These are phyloP conservation scores for Thrips palmi DNA, from an alignment of 1,140 invertebrate species.

Conservation along the genomic window DNA sequence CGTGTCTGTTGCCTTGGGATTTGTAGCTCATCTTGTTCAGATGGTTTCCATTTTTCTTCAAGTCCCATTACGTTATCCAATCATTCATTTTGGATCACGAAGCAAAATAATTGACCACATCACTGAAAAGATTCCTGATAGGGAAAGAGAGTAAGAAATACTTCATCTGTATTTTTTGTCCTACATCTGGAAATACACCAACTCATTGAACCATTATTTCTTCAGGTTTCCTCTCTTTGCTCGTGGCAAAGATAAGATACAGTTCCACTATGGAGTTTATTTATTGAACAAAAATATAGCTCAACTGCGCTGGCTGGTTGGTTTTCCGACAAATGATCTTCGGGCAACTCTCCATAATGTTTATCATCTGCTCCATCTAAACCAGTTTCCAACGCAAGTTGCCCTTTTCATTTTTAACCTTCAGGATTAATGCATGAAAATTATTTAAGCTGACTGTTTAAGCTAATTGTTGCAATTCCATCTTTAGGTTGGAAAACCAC, in stretches of 20 bases:
- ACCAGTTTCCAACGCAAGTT: slow-evolving; percentile 23
- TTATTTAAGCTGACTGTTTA: slow-evolving; percentile 7
- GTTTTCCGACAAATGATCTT: slow-evolving; percentile 46
- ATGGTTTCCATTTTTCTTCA: slow-evolving; percentile 67
- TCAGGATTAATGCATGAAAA: slow-evolving; percentile 2
- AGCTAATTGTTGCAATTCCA: slow-evolving; percentile 8
- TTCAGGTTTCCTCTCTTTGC: slow-evolving; percentile 60
- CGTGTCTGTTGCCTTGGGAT: slow-evolving; percentile 59
- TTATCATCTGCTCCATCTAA: slow-evolving; percentile 33
- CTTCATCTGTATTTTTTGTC: slow-evolving; percentile 4
- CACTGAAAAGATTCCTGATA: slow-evolving; percentile 44
- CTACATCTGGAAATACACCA: slow-evolving; percentile 5
- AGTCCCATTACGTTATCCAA: slow-evolving; percentile 59
- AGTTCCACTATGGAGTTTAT: slow-evolving; percentile 68
- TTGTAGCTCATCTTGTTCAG: slow-evolving; percentile 55
- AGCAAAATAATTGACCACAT: slow-evolving; percentile 62
- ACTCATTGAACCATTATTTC: slow-evolving; percentile 14
- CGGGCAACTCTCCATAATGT: slow-evolving; percentile 56
- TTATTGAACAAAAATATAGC: slow-evolving; percentile 78
- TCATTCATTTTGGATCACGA: slow-evolving; percentile 53
- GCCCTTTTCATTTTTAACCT: slow-evolving; percentile 4
- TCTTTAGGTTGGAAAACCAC: slow-evolving; percentile 23
- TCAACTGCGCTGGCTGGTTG: slow-evolving; percentile 55
- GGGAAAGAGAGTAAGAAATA: slow-evolving; percentile 48
- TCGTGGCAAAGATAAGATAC: slow-evolving; percentile 49